These are phyloP conservation scores for Brachylomia viminalis DNA, from an alignment of 2,888 invertebrate species.

Conservation along the genomic window DNA sequence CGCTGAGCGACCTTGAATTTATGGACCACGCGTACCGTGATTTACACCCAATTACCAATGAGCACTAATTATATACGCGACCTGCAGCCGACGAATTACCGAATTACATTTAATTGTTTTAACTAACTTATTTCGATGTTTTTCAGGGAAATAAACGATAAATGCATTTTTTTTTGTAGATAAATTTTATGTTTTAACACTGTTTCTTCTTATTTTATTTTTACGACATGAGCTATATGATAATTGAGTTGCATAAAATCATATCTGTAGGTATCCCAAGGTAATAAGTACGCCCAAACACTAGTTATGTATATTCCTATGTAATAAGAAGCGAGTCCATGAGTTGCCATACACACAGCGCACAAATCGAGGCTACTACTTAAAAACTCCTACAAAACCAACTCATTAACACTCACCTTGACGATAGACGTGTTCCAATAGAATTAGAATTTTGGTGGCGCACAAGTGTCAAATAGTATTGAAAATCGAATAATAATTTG, in stretches of 20 bases:
- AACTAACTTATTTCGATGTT: slow-evolving; percentile 18
- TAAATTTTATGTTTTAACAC: not conserved
- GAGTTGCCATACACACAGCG: not conserved
- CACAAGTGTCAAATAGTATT: not conserved
- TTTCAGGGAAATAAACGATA: not conserved
- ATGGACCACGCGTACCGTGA: too few relatives aligned
- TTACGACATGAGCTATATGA: not conserved
- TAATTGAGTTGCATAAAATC: too few relatives aligned
- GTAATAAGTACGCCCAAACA: too few relatives aligned
- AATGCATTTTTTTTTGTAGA: not conserved
- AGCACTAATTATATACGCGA: slow-evolving; percentile 46
- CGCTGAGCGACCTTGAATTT: too few relatives aligned
- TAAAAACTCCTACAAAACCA: not conserved
- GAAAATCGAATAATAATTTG: not conserved
- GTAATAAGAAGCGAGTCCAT: too few relatives aligned
- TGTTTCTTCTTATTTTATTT: not conserved
- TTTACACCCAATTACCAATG: slow-evolving; percentile 59
- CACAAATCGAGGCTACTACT: not conserved
- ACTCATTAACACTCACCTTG: not conserved
- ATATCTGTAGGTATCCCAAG: too few relatives aligned
- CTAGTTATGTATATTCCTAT: too few relatives aligned
- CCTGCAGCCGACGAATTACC: slow-evolving; percentile 44
- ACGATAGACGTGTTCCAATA: not conserved
- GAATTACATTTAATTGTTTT: slow-evolving; percentile 59
- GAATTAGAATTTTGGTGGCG: not conserved